A percentile compares a stretch with the other conserved stretches of the same genome.
Conservation (phyloP, 1,140 invertebrate species). For the Melipona quadrifasciata region DNA sequence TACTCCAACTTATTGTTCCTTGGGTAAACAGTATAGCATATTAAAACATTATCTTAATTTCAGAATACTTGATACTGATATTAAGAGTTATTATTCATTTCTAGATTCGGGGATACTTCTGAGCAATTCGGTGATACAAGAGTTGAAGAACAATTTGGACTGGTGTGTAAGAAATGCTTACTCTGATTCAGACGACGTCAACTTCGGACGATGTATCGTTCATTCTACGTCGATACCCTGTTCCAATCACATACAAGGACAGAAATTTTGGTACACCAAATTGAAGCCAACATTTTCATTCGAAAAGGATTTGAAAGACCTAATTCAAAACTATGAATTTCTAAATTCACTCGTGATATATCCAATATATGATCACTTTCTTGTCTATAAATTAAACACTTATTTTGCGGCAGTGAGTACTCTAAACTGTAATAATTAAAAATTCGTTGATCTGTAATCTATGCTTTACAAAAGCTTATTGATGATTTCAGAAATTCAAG, state of each 20-base stretch:
- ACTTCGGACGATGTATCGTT: constrained; percentile 91
- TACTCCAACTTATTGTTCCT: constrained; percentile 83
- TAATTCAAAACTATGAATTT: constrained; percentile 78
- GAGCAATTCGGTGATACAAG: constrained; percentile 89
- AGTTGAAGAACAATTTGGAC: constrained; percentile 88
- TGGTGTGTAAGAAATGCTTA: constrained; percentile 93
- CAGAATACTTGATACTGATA: constrained; percentile 4
- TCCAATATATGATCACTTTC: constrained; percentile 85
- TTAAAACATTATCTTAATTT: neutral
- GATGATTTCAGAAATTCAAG: constrained; percentile 78
- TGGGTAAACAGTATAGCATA: constrained; percentile 81
- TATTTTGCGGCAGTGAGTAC: constrained; percentile 85
- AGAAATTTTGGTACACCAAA: constrained; percentile 81
- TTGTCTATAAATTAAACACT: constrained; percentile 87
- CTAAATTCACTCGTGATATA: constrained; percentile 85
- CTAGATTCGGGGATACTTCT: constrained; percentile 88
- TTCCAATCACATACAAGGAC: constrained; percentile 82
- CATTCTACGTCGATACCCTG: constrained; percentile 86
- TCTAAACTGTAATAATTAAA: neutral
- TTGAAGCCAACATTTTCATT: constrained; percentile 82
- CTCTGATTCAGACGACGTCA: constrained; percentile 89
- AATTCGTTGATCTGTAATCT: neutral
- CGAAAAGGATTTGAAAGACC: constrained; percentile 79
- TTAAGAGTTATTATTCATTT: constrained; percentile 51
- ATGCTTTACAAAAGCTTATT: neutral